Conservation (phyloP, 37 sponge, comb jelly and placozoan genomes). For the Geodia barretti region DNA sequence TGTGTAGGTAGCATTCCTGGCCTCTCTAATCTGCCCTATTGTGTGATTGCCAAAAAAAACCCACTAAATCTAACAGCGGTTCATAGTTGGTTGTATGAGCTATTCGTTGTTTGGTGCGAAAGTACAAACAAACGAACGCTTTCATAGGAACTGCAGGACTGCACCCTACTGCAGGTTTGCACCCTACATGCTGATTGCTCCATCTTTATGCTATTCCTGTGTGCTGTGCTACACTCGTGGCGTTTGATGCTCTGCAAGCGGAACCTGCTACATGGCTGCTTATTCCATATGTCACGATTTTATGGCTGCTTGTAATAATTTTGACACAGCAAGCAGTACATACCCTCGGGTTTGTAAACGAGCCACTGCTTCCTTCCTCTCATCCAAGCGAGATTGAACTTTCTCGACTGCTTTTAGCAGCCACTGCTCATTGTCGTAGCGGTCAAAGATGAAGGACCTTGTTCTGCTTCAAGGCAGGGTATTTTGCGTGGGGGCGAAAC, state of each 20-base stretch:
- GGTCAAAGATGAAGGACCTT: too few species aligned
- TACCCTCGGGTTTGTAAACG: neutral
- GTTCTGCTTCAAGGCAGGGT: too few species aligned
- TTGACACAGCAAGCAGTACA: neutral
- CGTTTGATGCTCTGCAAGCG: neutral
- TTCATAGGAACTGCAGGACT: neutral
- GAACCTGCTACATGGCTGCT: neutral
- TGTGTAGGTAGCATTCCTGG: slow-evolving; percentile 33
- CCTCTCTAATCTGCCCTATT: neutral
- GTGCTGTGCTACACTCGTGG: neutral
- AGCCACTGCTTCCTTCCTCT: neutral
- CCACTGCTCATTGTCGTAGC: too few species aligned
- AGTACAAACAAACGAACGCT: neutral
- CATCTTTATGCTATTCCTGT: neutral
- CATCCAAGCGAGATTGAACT: neutral
- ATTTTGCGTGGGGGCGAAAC: too few species aligned
- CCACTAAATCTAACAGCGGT: neutral
- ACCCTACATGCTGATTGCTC: neutral
- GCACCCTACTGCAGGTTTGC: neutral
- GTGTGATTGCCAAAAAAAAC: neutral
- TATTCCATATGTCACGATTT: neutral
- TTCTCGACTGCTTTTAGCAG: neutral
- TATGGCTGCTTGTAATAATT: neutral
- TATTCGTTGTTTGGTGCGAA: neutral
- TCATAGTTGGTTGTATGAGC: neutral